Evolutionary conservation across 1,140 invertebrate genomes (phyloP), one percentile per base, ranked within the genome.

Genomic region (Drosophila pectinifera): DNA sequence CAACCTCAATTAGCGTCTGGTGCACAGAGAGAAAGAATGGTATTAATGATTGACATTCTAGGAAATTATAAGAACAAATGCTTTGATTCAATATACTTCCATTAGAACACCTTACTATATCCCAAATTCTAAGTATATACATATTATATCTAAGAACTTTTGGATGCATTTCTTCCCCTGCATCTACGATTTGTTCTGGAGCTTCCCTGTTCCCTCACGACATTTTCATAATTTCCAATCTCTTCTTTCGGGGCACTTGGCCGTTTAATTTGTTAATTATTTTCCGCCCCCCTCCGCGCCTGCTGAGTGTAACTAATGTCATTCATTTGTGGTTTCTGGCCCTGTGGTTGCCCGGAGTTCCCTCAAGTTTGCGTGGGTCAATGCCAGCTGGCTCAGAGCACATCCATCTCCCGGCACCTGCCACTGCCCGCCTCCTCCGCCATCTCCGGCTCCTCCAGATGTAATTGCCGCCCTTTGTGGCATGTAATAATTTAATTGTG

Each of bases 231-330:
- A 65, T 62, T 80, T 61, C 67, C 55, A 85, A 84, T 76, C 65
- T 56, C 43, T 68, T 58, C 46, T 38, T 51, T 68, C 57, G 64
- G 38, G 59, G 72, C 63, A 64, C 79, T 79, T 73, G 77, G 48
- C 65, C 80, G 64, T 89, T 88, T 88, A 89, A 88, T 89, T 88
- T 88, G 80, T 89, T 89, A 84, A 89, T 88, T 88, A 73, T 89
- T 78, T n/a, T 3, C 42, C 72, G 49, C 36, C 46, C 11, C 26
- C 24, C 46, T n/a, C 28, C 16, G 4, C 20, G 1, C 67, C 38
- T 69, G 48, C 63, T 57, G 77, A 83, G 79, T 88, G 84, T 88
- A 89, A 78, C 84, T 88, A 88, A 88, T 88, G 80, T 89, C 73
- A 64, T 80, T 80, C 83, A 86, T 83, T 86, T 86, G 83, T 83